phyloP scores from a whole-genome alignment of 2,797 vertebrate species.

The Lemur catta region DNA sequence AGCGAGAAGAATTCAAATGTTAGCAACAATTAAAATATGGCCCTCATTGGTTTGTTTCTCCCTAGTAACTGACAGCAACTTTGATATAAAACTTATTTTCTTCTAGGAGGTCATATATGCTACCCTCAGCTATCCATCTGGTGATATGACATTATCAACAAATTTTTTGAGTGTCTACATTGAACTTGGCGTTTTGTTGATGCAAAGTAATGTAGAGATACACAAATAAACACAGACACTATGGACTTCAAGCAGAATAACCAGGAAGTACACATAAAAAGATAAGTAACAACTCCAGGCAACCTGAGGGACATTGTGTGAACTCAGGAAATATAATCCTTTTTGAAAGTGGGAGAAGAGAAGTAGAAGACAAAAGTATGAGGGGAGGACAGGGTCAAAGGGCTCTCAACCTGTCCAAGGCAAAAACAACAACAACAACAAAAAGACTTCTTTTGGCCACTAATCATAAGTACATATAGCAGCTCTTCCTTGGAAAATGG shows the following conservation, averaged over 20 bases:
- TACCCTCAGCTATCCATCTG: not conserved
- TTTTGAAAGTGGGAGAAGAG: not conserved
- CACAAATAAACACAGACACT: not conserved
- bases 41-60: not conserved
- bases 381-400: not conserved
- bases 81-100: conserved; percentile 35
- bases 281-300: not conserved
- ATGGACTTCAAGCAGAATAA: not conserved
- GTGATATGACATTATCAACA: not conserved
- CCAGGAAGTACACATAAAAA: not conserved
- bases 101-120: not conserved
- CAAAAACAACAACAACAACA: not conserved
- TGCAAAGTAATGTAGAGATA: not conserved
- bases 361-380: not conserved
- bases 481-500: not conserved
- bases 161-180: conserved; percentile 1
- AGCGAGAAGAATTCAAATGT: not conserved
- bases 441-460: not conserved
- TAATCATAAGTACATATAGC: not conserved
- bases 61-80: not conserved
- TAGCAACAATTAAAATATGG: not conserved
- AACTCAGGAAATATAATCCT: not conserved
- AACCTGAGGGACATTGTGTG: not conserved
- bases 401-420: not conserved
- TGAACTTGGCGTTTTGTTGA: not conserved